These are phyloP conservation scores for Galemys pyrenaicus DNA, from an alignment of 2,113 vertebrate species.

Conservation along the genomic window DNA sequence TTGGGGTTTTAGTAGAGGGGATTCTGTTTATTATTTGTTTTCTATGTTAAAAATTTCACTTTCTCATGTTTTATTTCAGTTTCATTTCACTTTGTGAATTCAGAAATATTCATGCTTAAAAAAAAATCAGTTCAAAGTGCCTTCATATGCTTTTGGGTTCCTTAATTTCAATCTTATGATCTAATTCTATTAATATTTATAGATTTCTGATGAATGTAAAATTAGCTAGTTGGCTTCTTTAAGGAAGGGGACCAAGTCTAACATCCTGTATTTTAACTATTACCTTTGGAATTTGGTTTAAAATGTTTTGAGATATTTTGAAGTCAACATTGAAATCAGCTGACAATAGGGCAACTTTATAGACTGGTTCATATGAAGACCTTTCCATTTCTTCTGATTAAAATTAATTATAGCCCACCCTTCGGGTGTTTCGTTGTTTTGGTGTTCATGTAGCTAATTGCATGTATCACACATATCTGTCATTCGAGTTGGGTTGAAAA, in stretches of 20 bases:
- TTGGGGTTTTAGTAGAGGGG: neutral
- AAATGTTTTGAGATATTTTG: neutral
- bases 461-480: neutral
- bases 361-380: neutral
- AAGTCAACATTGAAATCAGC: constrained; percentile 5
- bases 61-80: too few relatives aligned
- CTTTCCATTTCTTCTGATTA: neutral
- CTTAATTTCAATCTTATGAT: neutral
- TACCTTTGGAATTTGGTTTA: neutral
- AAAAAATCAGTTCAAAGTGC: neutral
- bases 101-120: neutral
- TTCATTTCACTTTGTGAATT: neutral
- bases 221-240: neutral
- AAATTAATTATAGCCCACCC: neutral
- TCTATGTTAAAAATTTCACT: neutral
- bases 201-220: neutral
- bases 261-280: neutral
- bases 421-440: neutral
- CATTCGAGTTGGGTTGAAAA: neutral
- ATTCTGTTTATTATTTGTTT: neutral
- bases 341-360: neutral
- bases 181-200: neutral
- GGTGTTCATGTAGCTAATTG: neutral
- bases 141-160: neutral
- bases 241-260: neutral